Conservation (phyloP, 1,140 invertebrate species). For the Panagrolaimus sp. region DNA sequence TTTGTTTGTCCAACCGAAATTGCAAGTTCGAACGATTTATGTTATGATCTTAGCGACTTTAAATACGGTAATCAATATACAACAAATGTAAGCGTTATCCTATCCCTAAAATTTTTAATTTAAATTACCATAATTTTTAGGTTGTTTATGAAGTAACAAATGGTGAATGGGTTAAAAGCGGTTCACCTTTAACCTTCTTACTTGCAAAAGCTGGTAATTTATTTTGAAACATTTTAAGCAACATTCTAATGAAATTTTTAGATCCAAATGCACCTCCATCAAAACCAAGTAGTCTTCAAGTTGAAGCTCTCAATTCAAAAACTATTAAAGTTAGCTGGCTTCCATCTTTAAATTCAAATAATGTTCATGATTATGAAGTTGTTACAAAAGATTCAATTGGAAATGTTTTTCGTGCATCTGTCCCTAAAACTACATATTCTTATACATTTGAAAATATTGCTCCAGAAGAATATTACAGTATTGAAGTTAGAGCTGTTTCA, state of each 20-base stretch:
- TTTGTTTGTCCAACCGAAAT: constrained; percentile 47
- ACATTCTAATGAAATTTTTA: not conserved
- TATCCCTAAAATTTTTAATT: not conserved
- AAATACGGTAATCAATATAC: constrained; percentile 53
- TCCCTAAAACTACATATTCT: constrained; percentile 19
- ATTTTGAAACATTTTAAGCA: not conserved
- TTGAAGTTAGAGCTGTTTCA: constrained; percentile 28
- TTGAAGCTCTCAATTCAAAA: constrained; percentile 11
- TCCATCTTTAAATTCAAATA: constrained; percentile 22
- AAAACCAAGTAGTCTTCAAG: constrained; percentile 25
- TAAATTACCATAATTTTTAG: constrained; percentile 15
- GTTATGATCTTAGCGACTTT: constrained; percentile 49
- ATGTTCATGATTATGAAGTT: constrained; percentile 31
- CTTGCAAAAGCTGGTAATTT: constrained; percentile 50
- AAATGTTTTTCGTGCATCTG: constrained; percentile 15
- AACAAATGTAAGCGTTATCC: constrained; percentile 38
- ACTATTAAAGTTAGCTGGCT: constrained; percentile 27
- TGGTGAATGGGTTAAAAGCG: constrained; percentile 41
- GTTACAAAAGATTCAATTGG: not conserved
- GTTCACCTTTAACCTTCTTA: constrained; percentile 54
- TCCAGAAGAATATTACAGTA: constrained; percentile 23
- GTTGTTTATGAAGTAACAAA: constrained; percentile 39
- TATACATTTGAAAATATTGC: constrained; percentile 22
- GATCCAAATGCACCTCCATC: constrained; percentile 22
- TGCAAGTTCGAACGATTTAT: constrained; percentile 42